Evolutionary conservation across 2,113 vertebrate genomes (phyloP), one percentile per base, ranked within the genome.

Genomic region (Gopherus evgoodei): DNA sequence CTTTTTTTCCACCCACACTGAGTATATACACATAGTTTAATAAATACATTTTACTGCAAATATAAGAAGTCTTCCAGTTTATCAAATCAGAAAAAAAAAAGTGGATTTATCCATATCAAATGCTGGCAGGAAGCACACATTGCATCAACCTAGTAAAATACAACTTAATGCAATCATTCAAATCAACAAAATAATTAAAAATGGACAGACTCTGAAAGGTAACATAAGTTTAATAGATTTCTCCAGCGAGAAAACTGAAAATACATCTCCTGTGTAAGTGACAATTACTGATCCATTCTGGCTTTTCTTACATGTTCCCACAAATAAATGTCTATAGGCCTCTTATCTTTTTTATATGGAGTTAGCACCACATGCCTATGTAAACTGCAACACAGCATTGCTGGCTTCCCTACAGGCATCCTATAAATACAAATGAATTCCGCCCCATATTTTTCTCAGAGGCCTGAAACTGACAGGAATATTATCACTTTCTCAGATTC

Each of bases 161-260:
- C 54, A 91, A 86, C 81, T 86, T 97, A 98, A 96, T 95, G 97
- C 96, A 97, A 97, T 98, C 95, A 42, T 98, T 97, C 97, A 98
- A 98, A 98, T 98, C 98, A 98, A 98, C 96, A 95, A 97, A 98
- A 97, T 97, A 98, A 98, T 98, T 98, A 98, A 98, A 98, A 98
- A 98, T 94, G 96, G 97, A 97, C 92, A 0, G 38, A 97, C 97
- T 97, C 89, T 95, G 89, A 97, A 97, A 97, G 89, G 92, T 98
- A 97, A 87, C 76, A 86, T 91, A 94, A 96, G 90, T 95, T 97
- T 89, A 79, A 81, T 76, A 56, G 38, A 96, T 95, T 97, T 95
- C 91, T 92, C 96, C 91, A 84, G 56, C 91, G 91, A 95, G 59
- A 69, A 81, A 83, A 95, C 38, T 85, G 93, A 93, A 97, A 97